Evolutionary conservation across 1,140 invertebrate species (phyloP), one percentile per base, ranked within the genome.

Genomic region (Coenobita brevimanus): DNA sequence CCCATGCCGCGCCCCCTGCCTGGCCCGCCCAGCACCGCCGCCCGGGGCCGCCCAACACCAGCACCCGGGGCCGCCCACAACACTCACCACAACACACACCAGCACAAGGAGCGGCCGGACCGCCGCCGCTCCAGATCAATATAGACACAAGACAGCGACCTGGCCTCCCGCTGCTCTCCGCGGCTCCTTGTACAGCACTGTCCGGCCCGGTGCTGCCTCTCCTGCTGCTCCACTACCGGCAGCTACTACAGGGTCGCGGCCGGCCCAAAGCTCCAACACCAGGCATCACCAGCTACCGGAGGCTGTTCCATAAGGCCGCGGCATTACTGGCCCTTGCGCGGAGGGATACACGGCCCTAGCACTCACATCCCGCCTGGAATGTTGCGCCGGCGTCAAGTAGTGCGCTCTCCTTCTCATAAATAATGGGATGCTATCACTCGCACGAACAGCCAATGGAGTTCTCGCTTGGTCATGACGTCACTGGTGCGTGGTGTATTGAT

Each of bases 371-470:
- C 81, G 89, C 86, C 41, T 54, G 73, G 82, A 89, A 84, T 79
- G 85, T 73, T 89, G 89, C 89, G 89, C 89, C 75, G 81, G 86
- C 87, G 89, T 83, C 86, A 90, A 89, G 78, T 90, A 90, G 89
- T 89, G 57, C 85, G 76, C 85, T 87, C 67, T 89, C 73, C 64
- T 82, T 89, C 89, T 90, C 86, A 86, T 90, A 90, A 90, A 90
- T 90, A 90, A 90, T 90, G 86, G 86, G 89, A 90, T 90, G 89
- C 88, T 90, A 90, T 90, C 89, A 90, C 78, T 89, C 82, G 78
- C 78, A 64, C 76, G 60, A 85, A 73, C 82, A 89, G 85, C 89
- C 89, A 90, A 90, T 90, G 46, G 88, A 73, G 84, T 36, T 43
- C 75, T 41, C 71, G 73, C 69, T 50, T 84, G 50, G 62, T 30